Evolutionary conservation across 2,888 invertebrate genomes (phyloP), one percentile per base, ranked within the genome.

Genomic region (Sphaerophoria taeniata): DNA sequence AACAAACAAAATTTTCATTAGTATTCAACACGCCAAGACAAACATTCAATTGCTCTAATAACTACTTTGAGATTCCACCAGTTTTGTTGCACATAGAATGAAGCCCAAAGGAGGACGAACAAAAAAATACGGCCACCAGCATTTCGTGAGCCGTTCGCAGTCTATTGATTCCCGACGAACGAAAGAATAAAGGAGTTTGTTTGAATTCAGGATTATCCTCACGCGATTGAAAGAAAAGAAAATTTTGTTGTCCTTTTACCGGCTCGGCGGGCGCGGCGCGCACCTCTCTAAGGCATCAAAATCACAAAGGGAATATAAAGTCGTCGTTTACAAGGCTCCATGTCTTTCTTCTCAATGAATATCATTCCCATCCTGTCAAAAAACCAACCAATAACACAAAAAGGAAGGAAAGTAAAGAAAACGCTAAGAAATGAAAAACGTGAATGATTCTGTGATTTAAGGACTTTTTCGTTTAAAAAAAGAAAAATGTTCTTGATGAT

Each of bases 11-110:
- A 74, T 58, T 76, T 85, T 85, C 84, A 85, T 85, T 85, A 76
- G 84, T 85, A 85, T 85, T 85, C 84, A 85, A 76, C 80, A 81
- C 84, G 69, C 72, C 84, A 80, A 73, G 72, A 80, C 72, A 81
- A 80, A 85, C 80, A 85, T 85, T 85, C 84, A 85, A 85, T 85
- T 85, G 84, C 76, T 72, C 80, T 80, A 85, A 81, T 85, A 80
- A 85, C 84, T 85, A 76, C 80, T 81, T 81, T 81, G 84, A 85
- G 80, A 81, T 85, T 85, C 72, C 74, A 56, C 9, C 60, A 47
- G 47, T 70, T 78, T 61, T 65, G 65, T 49, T 74, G 79, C 56
- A 55, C 70, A 69, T 47, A 53, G 58, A 5, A 45, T 6, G 3
- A 49, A 65, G 31, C 9, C 53, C 39, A 53, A n/a, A 67, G 3